phyloP scores from a whole-genome alignment of 1,140 invertebrate species.

The Drosophila arawakana region DNA sequence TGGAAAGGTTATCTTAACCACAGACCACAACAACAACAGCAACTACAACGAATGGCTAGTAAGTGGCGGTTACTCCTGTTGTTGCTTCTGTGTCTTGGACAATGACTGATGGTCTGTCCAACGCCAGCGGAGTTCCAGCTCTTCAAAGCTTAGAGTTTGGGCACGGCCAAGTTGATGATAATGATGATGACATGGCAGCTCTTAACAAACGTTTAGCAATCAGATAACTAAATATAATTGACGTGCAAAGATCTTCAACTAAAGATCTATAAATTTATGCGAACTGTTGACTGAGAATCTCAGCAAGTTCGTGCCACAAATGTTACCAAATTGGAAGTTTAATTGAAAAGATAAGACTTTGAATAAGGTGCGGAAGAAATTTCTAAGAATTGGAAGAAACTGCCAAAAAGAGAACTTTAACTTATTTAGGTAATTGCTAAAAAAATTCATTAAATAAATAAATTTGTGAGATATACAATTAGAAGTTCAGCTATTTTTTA shows the following conservation, averaged over 20 bases:
- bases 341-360: no score
- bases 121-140: neutral
- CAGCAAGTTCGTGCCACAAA: neutral
- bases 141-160: neutral
- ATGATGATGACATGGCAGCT: slow-evolving; percentile 60
- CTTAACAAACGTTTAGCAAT: slow-evolving; percentile 59
- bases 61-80: slow-evolving; percentile 41
- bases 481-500: no score
- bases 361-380: no score
- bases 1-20: slow-evolving; percentile 69
- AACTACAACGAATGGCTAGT: slow-evolving; percentile 15
- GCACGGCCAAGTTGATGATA: slow-evolving; percentile 33
- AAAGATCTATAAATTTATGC: slow-evolving; percentile 8
- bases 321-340: no score
- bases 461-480: no score
- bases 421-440: no score
- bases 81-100: slow-evolving; percentile 48
- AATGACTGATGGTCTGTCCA: slow-evolving; percentile 60
- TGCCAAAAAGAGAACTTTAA: no score
- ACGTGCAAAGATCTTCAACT: slow-evolving; percentile 10
- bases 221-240: slow-evolving; percentile 66
- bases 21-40: slow-evolving; percentile 23
- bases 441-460: no score
- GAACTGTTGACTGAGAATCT: neutral
- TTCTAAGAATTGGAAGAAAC: no score